A percentile compares a stretch with the other conserved stretches of the same genome.
phyloP scores from a whole-genome alignment of 2,888 invertebrate genomes.

The Lumbricus terrestris region DNA sequence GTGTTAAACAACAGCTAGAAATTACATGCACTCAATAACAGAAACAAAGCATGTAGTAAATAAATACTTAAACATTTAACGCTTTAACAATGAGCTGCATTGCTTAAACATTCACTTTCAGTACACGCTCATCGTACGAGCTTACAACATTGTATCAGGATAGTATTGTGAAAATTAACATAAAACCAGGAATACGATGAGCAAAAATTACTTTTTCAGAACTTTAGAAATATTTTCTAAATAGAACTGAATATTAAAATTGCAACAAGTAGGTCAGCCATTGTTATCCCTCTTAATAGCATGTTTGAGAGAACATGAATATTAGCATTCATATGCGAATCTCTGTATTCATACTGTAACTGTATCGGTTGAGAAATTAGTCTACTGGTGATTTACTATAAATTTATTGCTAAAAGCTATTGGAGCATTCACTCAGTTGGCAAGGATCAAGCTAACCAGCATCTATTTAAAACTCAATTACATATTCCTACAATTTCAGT shows the following conservation, averaged over 20 bases:
- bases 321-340: background rate
- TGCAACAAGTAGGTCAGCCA: background rate
- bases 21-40: background rate
- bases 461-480: background rate
- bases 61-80: background rate
- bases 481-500: background rate
- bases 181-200: background rate
- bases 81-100: too few species aligned
- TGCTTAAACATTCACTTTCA: too few species aligned
- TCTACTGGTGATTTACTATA: background rate
- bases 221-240: background rate
- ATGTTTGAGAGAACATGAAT: background rate
- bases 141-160: too few species aligned
- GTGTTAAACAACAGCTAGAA: background rate
- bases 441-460: background rate
- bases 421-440: background rate
- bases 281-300: background rate
- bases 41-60: background rate
- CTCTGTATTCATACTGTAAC: background rate
- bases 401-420: background rate
- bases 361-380: background rate
- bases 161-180: background rate
- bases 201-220: background rate
- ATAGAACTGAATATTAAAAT: background rate
- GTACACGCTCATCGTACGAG: too few species aligned